A percentile compares a stretch with the other conserved stretches of the same genome.
Evolutionary conservation across 2,888 invertebrate species (phyloP).

Genomic region (Leucania comma): DNA sequence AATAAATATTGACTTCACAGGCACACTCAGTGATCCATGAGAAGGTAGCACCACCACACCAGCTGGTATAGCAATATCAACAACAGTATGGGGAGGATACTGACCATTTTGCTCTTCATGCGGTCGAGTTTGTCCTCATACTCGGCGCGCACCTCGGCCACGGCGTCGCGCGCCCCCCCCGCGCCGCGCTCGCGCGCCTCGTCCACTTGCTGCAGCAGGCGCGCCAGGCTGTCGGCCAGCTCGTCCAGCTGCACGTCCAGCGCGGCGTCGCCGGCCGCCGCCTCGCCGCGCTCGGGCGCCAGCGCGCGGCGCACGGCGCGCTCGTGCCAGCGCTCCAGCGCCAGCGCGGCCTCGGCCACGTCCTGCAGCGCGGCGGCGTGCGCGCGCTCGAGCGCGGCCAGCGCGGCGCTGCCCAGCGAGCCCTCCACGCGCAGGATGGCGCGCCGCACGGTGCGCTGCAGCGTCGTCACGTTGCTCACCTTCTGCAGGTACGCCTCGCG

Average conservation of each 20-base stretch:
- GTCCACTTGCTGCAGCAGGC: slow-evolving; percentile 79
- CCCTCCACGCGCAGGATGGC: slow-evolving; percentile 82
- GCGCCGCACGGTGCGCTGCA: slow-evolving; percentile 84
- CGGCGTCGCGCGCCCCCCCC: slow-evolving; percentile 76
- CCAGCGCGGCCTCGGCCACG: slow-evolving; percentile 81
- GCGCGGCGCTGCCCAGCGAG: slow-evolving; percentile 73
- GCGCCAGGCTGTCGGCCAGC: slow-evolving; percentile 75
- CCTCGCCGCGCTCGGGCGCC: slow-evolving; percentile 72
- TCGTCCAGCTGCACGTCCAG: slow-evolving; percentile 83
- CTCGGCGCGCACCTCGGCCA: slow-evolving; percentile 91
- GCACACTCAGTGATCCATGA: slow-evolving; percentile 81
- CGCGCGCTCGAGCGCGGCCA: slow-evolving; percentile 82
- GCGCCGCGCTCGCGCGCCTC: slow-evolving; percentile 71
- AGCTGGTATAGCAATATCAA: slow-evolving; percentile 87
- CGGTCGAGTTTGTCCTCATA: slow-evolving; percentile 94
- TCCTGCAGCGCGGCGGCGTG: slow-evolving; percentile 86
- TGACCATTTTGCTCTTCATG: slow-evolving; percentile 96
- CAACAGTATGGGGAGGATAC: slow-evolving; percentile 87
- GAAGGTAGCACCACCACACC: slow-evolving; percentile 88
- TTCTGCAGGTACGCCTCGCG: slow-evolving; percentile 84
- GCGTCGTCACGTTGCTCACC: slow-evolving; percentile 79
- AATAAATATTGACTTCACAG: slow-evolving; percentile 76
- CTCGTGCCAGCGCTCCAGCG: slow-evolving; percentile 85
- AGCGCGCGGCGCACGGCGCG: slow-evolving; percentile 75
- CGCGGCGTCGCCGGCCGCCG: slow-evolving; percentile 73